A percentile compares a stretch with the other conserved stretches of the same genome.
Evolutionary conservation across 1,140 invertebrate genomes (phyloP).

Genomic region (silkworm (Bombyx mori)): DNA sequence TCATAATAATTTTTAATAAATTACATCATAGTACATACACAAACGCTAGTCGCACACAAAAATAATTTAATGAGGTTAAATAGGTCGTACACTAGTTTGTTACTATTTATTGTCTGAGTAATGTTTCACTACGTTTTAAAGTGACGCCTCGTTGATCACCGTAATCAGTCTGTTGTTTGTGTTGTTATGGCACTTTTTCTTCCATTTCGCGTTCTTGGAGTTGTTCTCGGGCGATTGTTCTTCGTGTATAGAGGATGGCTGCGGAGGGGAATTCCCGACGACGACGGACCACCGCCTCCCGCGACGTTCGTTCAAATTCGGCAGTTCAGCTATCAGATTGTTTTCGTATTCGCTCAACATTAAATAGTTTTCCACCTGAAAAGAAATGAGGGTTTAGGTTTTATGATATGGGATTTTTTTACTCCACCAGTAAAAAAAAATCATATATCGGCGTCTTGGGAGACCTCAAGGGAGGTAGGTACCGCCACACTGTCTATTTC

Average conservation of each 20-base stretch:
- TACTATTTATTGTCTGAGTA: conserved; percentile 64
- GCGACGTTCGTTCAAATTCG: conserved; percentile 78
- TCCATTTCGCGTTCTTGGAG: conserved; percentile 58
- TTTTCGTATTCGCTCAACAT: conserved; percentile 92
- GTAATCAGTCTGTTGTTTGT: conserved; percentile 77
- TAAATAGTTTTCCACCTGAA: conserved; percentile 83
- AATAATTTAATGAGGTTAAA: conserved; percentile 70
- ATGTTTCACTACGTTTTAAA: conserved; percentile 62
- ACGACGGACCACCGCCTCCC: conserved; percentile 79
- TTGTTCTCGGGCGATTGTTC: conserved; percentile 31
- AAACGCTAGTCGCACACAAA: conserved; percentile 63
- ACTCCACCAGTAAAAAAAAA: too few relatives aligned
- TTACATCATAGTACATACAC: conserved; percentile 61
- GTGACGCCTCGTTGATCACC: conserved; percentile 81
- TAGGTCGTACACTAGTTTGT: conserved; percentile 55
- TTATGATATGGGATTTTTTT: too few relatives aligned
- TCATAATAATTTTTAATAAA: conserved; percentile 50
- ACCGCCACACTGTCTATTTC: too few relatives aligned
- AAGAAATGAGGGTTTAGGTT: background rate
- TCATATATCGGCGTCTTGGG: too few relatives aligned
- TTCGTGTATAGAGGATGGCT: conserved; percentile 28
- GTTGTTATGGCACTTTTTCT: conserved; percentile 68
- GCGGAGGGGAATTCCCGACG: conserved; percentile 44
- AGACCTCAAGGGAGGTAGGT: too few relatives aligned
- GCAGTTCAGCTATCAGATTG: conserved; percentile 85